Percentiles rank a stretch among this genome's conserved stretches.
Evolutionary conservation across 1,140 invertebrate species (phyloP).

Genomic region (Drosophila nasuta): DNA sequence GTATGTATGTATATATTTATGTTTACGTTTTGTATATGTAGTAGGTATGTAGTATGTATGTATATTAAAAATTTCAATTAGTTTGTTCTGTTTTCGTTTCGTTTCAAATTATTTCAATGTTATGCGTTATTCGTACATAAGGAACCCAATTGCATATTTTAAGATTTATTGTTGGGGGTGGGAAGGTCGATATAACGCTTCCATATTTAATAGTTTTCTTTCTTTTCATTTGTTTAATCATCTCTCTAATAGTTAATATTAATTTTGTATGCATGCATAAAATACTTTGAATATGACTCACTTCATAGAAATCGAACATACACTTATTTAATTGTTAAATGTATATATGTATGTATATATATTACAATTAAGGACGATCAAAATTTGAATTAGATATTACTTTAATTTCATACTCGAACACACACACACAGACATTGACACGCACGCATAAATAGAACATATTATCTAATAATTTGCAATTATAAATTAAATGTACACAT

Average conservation of each 20-base stretch:
- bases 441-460: slow-evolving; percentile 57
- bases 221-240: slow-evolving; percentile 33
- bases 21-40: slow-evolving; percentile 31
- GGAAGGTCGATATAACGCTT: slow-evolving; percentile 4
- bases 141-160: slow-evolving; percentile 48
- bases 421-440: slow-evolving; percentile 49
- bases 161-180: slow-evolving; percentile 12
- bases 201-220: slow-evolving; percentile 29
- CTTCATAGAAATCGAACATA: slow-evolving; percentile 51
- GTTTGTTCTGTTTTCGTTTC: slow-evolving; percentile 59
- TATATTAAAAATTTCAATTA: slow-evolving; percentile 63
- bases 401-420: slow-evolving; percentile 55
- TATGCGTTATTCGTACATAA: slow-evolving; percentile 49
- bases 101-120: slow-evolving; percentile 38
- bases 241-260: slow-evolving; percentile 48
- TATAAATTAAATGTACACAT: slow-evolving; percentile 52
- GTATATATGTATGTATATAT: slow-evolving; percentile 31
- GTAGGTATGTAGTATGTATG: slow-evolving; percentile 36
- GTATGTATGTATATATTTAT: slow-evolving; percentile 42
- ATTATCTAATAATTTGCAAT: slow-evolving; percentile 33
- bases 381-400: slow-evolving; percentile 58
- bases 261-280: slow-evolving; percentile 65
- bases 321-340: slow-evolving; percentile 31
- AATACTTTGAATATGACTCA: slow-evolving; percentile 67
- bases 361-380: slow-evolving; percentile 68